Evolutionary conservation across 2,113 vertebrate species (phyloP), one percentile per base, ranked within the genome.

Genomic region (Corapipo altera): DNA sequence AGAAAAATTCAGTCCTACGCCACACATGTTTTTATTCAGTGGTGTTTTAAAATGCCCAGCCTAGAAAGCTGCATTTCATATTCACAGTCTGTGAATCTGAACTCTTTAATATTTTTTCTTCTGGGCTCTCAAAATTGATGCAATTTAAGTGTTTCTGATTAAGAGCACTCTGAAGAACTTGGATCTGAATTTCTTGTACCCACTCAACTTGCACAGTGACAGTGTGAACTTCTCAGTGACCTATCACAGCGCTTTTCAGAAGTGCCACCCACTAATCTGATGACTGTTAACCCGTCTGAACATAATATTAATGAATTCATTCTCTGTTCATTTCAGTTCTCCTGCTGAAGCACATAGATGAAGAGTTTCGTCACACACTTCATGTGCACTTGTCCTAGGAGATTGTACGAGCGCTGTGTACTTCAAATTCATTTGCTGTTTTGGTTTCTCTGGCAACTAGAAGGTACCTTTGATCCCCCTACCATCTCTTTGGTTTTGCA

Each of bases 381-480:
- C 77, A 49, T 71, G 39, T 54, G 55, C 41, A 71, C 67, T 91
- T 89, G 80, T 92, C 69, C 69, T 95, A 41, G 44, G 86, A 95
- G 81, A 88, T 39, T 65, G 52, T n/a, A 58, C 0, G 1, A 85
- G 39, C 32, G 23, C 80, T 41, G 61, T 43, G 64, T 84, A 62
- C 85, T 95, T 94, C 86, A 96, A 75, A 92, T 87, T 95, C 88
- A 91, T 93, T 95, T 91, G 65, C 93, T 94, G 79, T 90, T 94
- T 96, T 91, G 81, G 89, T 96, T 96, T 96, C 95, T 94, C 84
- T 95, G 91, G 89, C 72, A 97, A 75, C 86, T 79, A 55, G 87
- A 97, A 97, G 90, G 91, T 96, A 91, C 78, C 91, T 97, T 97
- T 97, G 96, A 97, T 97, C 90, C 66, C 22, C 91, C 55, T 88